Evolutionary conservation across 2,888 invertebrate genomes (phyloP).

Genomic region (Amaurobius ferox): DNA sequence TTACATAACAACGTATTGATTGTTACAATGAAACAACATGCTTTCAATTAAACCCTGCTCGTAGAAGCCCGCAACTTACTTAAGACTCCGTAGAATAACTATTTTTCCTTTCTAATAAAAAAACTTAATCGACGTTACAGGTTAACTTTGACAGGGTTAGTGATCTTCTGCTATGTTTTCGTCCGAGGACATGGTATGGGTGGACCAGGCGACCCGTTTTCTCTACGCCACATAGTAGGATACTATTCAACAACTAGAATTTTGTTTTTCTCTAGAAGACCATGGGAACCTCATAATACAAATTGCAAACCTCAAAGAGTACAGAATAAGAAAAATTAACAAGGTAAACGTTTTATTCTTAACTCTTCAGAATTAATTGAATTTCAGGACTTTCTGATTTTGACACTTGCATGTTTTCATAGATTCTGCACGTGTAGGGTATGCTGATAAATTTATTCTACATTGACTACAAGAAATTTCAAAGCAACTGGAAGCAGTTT

Average conservation of each 20-base stretch:
- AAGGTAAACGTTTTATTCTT: too few species aligned
- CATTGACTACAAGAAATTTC: too few species aligned
- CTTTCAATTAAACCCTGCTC: background rate
- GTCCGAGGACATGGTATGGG: background rate
- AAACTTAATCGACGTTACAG: conserved; percentile 9
- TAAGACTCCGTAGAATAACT: background rate
- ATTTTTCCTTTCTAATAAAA: background rate
- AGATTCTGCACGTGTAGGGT: too few species aligned
- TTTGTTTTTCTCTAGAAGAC: too few species aligned
- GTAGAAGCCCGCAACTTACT: background rate
- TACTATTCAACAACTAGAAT: background rate
- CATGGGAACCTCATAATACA: too few species aligned
- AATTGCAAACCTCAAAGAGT: too few species aligned
- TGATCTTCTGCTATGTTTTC: background rate
- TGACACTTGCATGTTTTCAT: too few species aligned
- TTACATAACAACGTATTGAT: background rate
- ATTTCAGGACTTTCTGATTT: too few species aligned
- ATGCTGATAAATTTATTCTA: too few species aligned
- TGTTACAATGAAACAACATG: background rate
- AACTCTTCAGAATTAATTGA: too few species aligned
- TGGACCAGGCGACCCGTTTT: background rate
- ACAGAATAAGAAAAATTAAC: too few species aligned
- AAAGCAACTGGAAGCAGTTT: too few species aligned
- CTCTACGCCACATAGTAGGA: background rate
- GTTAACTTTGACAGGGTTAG: conserved; percentile 3